Base-by-base conservation (phyloP, 1,140 invertebrate species). In the Atta texana region DNA sequence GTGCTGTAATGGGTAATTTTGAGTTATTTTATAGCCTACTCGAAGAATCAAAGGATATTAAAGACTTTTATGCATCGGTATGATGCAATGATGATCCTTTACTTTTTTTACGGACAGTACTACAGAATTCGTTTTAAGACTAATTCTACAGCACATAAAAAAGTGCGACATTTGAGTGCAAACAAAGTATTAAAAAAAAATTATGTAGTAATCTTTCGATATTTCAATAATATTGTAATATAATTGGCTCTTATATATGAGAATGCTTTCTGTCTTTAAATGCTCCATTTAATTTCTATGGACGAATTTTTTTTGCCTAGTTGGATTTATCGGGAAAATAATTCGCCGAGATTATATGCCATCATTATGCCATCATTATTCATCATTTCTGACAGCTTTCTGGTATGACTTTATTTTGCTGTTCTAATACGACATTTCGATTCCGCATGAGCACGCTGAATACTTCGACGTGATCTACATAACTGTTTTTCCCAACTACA, bases 341-440 rank as follows among this genome's bases (percentile, higher is more conserved):
- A 61, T n/a, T 34, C 77, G 31, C 8, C 69, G 24, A 71, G 69
- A 84, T 84, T 74, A 84, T 84, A 84, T 18, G 55, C 80, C 68
- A 61, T 75, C 69, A n/a, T n/a, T n/a, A n/a, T n/a, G n/a, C n/a
- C n/a, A 75, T 75, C 69, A 84, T 75, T 69, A 84, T 84, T 39
- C 55, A 74, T 84, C 80, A 84, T 75, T 51, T 82, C 39, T 39
- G 69, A 82, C 80, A 74, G 80, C 68, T 74, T 82, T 75, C 80
- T 84, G 80, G 14, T 24, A 4, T 84, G 80, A 84, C 55, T 84
- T 84, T 75, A 84, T 84, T 84, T 84, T 44, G 49, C 80, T 4
- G 80, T 3, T 84, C 28, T 24, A 75, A 61, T 84, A 74, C 24
- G 69, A 74, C 69, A 75, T 84, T 84, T 75, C 69, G 24, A 84